A percentile compares a stretch with the other conserved stretches of the same genome.
Conservation (phyloP, 2,797 vertebrate genomes). For the Myotis findleyi region DNA sequence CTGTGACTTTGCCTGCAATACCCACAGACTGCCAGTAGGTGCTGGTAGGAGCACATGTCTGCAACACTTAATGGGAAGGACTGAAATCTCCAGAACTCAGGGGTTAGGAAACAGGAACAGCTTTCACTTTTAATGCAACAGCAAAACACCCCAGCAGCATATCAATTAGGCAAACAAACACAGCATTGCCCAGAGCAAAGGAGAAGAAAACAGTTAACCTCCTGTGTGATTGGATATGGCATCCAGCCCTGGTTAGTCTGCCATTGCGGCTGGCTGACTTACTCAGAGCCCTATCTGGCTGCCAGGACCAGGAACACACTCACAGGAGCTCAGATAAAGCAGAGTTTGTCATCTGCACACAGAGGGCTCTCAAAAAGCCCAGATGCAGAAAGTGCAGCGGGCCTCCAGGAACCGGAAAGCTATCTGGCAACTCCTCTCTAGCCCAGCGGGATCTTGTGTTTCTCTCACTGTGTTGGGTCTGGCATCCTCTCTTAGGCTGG, state of each 20-base stretch:
- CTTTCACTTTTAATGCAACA: background rate
- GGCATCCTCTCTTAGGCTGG: background rate
- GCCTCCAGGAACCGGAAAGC: slow-evolving; percentile 21
- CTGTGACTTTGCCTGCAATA: slow-evolving; percentile 67
- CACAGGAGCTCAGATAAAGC: slow-evolving; percentile 66
- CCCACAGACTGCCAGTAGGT: background rate
- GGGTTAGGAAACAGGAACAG: background rate
- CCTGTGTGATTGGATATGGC: background rate
- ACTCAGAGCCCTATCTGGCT: slow-evolving; percentile 47
- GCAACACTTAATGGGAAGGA: background rate
- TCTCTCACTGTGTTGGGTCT: background rate
- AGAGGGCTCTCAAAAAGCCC: slow-evolving; percentile 53
- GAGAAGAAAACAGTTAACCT: slow-evolving; percentile 49
- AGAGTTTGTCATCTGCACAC: slow-evolving; percentile 65
- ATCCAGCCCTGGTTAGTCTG: background rate
- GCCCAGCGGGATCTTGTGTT: background rate
- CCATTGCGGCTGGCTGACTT: background rate
- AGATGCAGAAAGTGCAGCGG: slow-evolving; percentile 58
- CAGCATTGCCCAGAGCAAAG: background rate
- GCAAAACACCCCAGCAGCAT: background rate
- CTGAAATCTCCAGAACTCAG: background rate
- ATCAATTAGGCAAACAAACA: slow-evolving; percentile 48
- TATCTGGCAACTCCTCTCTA: background rate
- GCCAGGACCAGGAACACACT: slow-evolving; percentile 61
- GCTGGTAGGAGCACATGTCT: slow-evolving; percentile 18